Base-by-base conservation (phyloP, 1,140 invertebrate genomes). In the Drosophila fuyamai region DNA sequence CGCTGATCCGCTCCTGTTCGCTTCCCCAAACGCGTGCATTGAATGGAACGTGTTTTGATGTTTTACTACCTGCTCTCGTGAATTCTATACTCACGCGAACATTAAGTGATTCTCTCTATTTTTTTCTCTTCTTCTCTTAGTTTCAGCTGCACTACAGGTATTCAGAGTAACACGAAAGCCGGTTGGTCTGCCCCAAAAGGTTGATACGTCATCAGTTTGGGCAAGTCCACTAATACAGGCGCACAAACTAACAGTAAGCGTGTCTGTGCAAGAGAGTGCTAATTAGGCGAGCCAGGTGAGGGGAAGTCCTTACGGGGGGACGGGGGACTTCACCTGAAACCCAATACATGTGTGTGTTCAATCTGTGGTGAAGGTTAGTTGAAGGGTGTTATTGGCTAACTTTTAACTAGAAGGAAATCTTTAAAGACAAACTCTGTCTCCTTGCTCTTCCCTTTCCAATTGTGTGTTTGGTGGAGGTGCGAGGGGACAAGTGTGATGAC, bases 151-250 rank as follows among this genome's bases (percentile, higher is more conserved):
- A 62, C 44, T 32, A 67, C 75, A 75, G 80, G 79, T 83, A 79
- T 44, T 38, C 16, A 43, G 35, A 14, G 53, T 36, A n/a, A 40
- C 8, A 29, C 46, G 12, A 18, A 32, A 71, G 74, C 53, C 56
- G 61, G 48, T 48, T 58, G 56, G 63, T 58, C 43, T 76, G 55
- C 70, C 38, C 65, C 75, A 47, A 71, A 73, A 66, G 55, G 38
- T 46, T 46, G 57, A 56, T 82, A 89, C 83, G 83, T 88, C 83
- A 88, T 88, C 83, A 83, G 41, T 88, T 79, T 79, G 65, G 62
- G 23, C 43, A 80, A 72, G 35, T 62, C 55, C n/a, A 59, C 71
- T 51, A 53, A 40, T 23, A 66, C 40, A 29, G 6, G 32, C n/a
- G 1, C 12, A n/a, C 5, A 1, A 6, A 14, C 7, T 9, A 43